These are phyloP conservation scores for Hippoglossus stenolepis DNA, from an alignment of 2,113 vertebrate species.

Conservation along the genomic window DNA sequence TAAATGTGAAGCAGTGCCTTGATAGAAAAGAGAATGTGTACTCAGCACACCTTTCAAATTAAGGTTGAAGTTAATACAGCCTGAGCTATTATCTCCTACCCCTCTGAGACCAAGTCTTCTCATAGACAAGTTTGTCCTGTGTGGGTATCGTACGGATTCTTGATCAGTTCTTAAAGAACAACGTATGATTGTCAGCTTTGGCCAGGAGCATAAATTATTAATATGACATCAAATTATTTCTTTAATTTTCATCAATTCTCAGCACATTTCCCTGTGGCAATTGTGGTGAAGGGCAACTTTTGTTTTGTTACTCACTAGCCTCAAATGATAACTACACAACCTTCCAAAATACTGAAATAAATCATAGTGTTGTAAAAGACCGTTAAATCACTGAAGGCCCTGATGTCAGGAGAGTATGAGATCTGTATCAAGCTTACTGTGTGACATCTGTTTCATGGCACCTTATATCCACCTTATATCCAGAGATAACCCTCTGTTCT, in stretches of 20 bases:
- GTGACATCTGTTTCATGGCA: conserved; percentile 41
- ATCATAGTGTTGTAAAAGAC: background rate
- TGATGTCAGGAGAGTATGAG: conserved; percentile 25
- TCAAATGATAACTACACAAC: background rate
- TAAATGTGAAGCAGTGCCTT: conserved; percentile 1
- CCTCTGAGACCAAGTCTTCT: conserved; percentile 44
- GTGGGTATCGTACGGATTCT: conserved; percentile 14
- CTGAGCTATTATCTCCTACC: background rate
- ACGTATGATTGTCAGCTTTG: background rate
- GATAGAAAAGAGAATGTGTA: conserved; percentile 15
- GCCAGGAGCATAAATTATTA: conserved; percentile 22
- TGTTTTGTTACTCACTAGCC: conserved; percentile 1
- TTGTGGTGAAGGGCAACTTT: conserved; percentile 23
- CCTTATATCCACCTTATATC: conserved; percentile 28
- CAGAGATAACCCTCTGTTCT: conserved; percentile 22
- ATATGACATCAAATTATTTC: background rate
- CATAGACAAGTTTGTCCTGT: background rate
- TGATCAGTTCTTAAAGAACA: conserved; percentile 32
- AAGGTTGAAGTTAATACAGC: too few species aligned
- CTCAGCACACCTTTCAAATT: conserved; percentile 38
- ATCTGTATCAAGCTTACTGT: background rate
- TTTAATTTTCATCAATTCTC: background rate
- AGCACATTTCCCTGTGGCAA: conserved; percentile 9
- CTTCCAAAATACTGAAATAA: conserved; percentile 8
- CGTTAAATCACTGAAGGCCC: background rate